Conservation (phyloP, 1,140 invertebrate genomes). For the Drosophila watanabei region DNA sequence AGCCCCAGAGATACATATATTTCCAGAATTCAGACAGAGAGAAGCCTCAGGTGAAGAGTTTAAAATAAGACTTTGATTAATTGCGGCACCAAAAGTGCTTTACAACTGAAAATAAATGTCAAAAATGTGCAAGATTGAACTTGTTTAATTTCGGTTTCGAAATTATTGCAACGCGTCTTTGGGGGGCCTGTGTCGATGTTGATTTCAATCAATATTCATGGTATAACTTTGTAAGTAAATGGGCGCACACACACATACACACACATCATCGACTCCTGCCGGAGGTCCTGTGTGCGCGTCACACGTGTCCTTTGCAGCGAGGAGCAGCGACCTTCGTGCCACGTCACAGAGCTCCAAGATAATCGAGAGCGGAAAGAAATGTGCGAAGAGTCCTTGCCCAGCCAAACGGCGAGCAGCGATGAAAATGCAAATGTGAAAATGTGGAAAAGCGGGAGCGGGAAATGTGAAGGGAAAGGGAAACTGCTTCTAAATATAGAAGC, state of each 20-base stretch:
- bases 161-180: constrained; percentile 20
- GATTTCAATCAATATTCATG: constrained; percentile 76
- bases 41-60: too few species aligned
- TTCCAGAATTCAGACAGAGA: neutral
- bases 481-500: constrained; percentile 45
- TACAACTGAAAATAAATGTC: neutral
- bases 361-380: constrained; percentile 37
- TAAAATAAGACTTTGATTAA: neutral
- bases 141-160: neutral
- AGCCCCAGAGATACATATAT: neutral
- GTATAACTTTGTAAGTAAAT: constrained; percentile 67
- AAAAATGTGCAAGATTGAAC: neutral
- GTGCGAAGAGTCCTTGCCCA: constrained; percentile 38
- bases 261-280: constrained; percentile 5
- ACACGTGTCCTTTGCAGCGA: constrained; percentile 71
- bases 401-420: neutral
- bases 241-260: constrained; percentile 9
- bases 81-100: neutral
- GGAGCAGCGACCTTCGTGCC: constrained; percentile 50
- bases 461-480: neutral
- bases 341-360: constrained; percentile 49
- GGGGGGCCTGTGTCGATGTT: constrained; percentile 12
- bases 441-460: constrained; percentile 1
- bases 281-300: constrained; percentile 54
- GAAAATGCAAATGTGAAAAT: constrained; percentile 29